Conservation (phyloP, 1,140 invertebrate species). For the Sitodiplosis mosellana region DNA sequence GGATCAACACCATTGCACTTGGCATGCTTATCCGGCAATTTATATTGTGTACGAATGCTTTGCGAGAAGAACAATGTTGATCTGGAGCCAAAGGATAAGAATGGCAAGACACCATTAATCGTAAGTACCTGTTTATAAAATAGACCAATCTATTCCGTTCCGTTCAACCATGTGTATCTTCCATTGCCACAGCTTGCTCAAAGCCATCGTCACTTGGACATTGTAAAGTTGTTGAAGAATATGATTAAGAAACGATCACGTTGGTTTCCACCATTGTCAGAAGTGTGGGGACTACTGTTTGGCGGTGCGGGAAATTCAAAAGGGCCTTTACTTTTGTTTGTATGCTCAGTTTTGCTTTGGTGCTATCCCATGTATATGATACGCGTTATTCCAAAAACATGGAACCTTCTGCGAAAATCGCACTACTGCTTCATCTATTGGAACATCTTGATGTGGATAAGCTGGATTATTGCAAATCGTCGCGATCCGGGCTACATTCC, state of each 20-base stretch:
- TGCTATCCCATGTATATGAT: constrained; percentile 86
- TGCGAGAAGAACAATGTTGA: constrained; percentile 66
- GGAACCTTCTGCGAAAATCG: constrained; percentile 62
- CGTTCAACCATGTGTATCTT: too few relatives aligned
- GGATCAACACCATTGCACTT: constrained; percentile 84
- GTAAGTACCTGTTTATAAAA: too few relatives aligned
- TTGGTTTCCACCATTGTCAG: constrained; percentile 68
- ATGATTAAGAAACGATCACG: constrained; percentile 62
- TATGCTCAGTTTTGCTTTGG: constrained; percentile 71
- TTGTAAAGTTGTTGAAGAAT: constrained; percentile 58
- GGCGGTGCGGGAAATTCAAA: constrained; percentile 79
- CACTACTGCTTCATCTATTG: constrained; percentile 82
- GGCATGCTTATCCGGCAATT: constrained; percentile 75
- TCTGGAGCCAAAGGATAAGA: constrained; percentile 69
- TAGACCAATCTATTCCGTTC: too few relatives aligned
- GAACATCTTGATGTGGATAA: constrained; percentile 82
- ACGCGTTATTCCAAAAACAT: constrained; percentile 73
- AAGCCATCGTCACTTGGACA: constrained; percentile 66
- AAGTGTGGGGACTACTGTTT: constrained; percentile 77
- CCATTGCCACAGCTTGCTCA: constrained; percentile 37
- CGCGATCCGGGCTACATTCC: constrained; percentile 78
- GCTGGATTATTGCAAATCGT: constrained; percentile 73
- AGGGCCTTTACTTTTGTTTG: constrained; percentile 66
- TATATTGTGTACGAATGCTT: constrained; percentile 57
- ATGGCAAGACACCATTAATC: constrained; percentile 77